Percentiles rank a stretch among this genome's conserved stretches.
Conservation (phyloP, 2,888 invertebrate species). For the Deladenus siricidicola region DNA sequence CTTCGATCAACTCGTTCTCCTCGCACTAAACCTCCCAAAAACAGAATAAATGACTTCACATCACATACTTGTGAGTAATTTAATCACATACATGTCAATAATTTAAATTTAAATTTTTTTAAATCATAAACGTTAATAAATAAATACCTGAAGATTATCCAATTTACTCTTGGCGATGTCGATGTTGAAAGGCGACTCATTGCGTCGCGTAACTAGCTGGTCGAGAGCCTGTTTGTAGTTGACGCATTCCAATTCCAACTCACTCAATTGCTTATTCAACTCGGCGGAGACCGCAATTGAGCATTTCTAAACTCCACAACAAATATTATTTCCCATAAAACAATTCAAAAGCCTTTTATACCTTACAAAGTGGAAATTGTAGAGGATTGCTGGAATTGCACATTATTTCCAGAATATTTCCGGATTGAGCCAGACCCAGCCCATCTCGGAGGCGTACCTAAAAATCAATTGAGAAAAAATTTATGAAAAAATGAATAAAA, state of each 20-base stretch:
- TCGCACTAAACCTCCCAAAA: conserved; percentile 17
- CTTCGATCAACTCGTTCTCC: conserved; percentile 26
- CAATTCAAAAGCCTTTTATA: conserved; percentile 13
- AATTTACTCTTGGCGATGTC: conserved; percentile 28
- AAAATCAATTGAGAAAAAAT: too few species aligned
- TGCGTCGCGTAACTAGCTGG: conserved; percentile 24
- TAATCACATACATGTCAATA: background rate
- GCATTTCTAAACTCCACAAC: conserved; percentile 37
- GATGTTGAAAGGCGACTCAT: conserved; percentile 21
- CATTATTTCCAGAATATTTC: conserved; percentile 39
- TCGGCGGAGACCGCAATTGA: conserved; percentile 35
- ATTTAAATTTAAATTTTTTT: too few species aligned
- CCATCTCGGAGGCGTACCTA: conserved; percentile 4
- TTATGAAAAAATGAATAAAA: background rate
- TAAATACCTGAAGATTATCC: conserved; percentile 27
- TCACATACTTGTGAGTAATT: background rate
- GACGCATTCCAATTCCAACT: conserved; percentile 38
- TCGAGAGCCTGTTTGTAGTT: conserved; percentile 35
- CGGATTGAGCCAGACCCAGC: background rate
- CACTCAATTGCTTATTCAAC: conserved; percentile 37
- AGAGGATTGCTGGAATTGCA: conserved; percentile 35
- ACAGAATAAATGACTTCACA: too few species aligned
- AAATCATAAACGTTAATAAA: background rate
- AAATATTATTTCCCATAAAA: background rate
- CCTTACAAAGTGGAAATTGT: conserved; percentile 46